A percentile compares a stretch with the other conserved stretches of the same genome.
These are phyloP conservation scores for Sminthopsis crassicaudata DNA, from an alignment of 2,113 vertebrate species.

Conservation along the genomic window DNA sequence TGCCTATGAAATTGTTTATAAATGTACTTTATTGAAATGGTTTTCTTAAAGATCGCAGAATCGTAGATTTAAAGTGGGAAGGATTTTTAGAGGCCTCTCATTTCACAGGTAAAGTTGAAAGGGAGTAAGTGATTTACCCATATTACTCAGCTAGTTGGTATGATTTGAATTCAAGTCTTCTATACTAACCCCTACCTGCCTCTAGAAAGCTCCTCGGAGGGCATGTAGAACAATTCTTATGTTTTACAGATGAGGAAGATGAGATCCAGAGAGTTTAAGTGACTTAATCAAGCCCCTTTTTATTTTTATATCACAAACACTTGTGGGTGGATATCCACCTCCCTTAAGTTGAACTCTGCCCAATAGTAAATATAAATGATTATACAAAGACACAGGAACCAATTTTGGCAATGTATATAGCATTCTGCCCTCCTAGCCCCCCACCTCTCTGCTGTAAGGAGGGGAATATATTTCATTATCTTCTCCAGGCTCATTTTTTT, in stretches of 20 bases:
- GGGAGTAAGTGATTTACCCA: background rate
- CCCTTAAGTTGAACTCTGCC: background rate
- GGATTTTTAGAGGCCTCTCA: background rate
- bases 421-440: background rate
- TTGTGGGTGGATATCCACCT: background rate
- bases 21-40: background rate
- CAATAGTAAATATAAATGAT: background rate
- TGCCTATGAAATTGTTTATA: background rate
- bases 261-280: background rate
- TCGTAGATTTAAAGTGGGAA: background rate
- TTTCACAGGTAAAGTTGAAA: background rate
- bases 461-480: background rate
- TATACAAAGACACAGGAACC: background rate
- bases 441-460: background rate
- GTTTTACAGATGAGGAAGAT: background rate
- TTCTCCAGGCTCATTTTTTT: background rate
- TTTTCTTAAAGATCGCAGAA: background rate
- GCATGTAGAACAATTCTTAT: background rate
- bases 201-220: background rate
- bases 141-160: background rate
- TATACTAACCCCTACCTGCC: background rate
- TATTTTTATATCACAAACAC: background rate
- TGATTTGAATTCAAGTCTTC: background rate
- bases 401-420: background rate
- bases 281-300: background rate